Base-by-base conservation (phyloP, 2,797 vertebrate genomes). In the Pseudochirops corinnae region DNA sequence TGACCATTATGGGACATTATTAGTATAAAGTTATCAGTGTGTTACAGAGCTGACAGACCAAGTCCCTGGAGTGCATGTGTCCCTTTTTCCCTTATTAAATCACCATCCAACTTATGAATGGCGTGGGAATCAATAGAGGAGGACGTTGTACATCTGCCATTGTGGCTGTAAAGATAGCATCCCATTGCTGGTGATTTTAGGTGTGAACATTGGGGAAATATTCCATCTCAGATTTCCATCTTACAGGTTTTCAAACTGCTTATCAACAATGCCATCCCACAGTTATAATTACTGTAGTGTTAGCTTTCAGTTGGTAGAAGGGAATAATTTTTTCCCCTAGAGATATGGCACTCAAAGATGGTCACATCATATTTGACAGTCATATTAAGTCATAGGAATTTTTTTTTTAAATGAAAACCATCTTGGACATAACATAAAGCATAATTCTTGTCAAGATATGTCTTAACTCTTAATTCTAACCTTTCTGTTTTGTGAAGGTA, bases 11-110 rank as follows among this genome's bases (percentile, higher is more conserved):
- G 56, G 82, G 96, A 11, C 94, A 95, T 95, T 97, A 93, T 95
- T 97, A 95, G 52, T 94, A 52, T 97, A 97, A 91, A 55, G 53
- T 28, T 16, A 29, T 92, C 26, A 50, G 74, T 96, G 11, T 95
- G 74, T 95, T 52, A 56, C 56, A 95, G 96, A 93, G 46, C 57
- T 93, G 90, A 90, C 21, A 95, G 91, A 92, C 94, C 93, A 87
- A 96, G 95, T 93, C 74, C n/a, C 93, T 31, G 0, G 74, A 93
- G 39, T 93, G 29, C 39, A 52, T 46, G 24, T 82, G 46, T 87
- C 95, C 93, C 92, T 67, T 93, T 94, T 39, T 67, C 67, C 57
- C 94, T 10, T 29, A 50, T 96, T 93, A 95, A 97, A 94, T 90
- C 56, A 29, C 93, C 74, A n/a, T 1, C 95, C 56, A 93, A 96